phyloP scores from a whole-genome alignment of 2,113 vertebrate genomes.

The Gymnobelideus leadbeateri region DNA sequence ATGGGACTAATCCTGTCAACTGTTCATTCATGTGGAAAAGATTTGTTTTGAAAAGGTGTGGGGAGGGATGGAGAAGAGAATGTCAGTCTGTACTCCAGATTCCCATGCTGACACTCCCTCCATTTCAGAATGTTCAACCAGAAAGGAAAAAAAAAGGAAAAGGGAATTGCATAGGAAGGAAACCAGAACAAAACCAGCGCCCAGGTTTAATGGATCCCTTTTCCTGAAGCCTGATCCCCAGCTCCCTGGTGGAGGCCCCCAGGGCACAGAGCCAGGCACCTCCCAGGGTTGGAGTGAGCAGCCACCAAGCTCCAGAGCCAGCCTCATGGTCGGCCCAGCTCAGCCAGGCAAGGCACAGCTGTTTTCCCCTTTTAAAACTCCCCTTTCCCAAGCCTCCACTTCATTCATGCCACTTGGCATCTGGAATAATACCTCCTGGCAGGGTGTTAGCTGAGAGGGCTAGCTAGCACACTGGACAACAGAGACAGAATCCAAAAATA shows the following conservation, averaged over 20 bases:
- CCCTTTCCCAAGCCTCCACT: background rate
- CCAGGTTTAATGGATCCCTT: background rate
- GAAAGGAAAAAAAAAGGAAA: conserved; percentile 11
- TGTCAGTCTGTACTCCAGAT: accelerated
- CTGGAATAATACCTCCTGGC: background rate
- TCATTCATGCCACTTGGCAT: background rate
- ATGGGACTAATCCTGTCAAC: accelerated
- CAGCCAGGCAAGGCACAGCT: background rate
- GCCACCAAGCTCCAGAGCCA: background rate
- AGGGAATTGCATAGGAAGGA: background rate
- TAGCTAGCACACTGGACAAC: background rate
- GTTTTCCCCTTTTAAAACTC: background rate
- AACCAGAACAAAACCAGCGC: background rate
- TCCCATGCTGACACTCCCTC: background rate
- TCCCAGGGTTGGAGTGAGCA: background rate
- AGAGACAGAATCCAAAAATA: background rate
- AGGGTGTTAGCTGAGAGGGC: background rate
- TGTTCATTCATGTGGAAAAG: background rate
- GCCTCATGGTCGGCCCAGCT: background rate
- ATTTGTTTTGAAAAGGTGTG: accelerated
- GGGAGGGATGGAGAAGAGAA: background rate
- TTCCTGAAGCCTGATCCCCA: background rate
- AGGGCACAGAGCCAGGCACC: accelerated
- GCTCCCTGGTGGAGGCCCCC: background rate
- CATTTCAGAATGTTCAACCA: background rate